A percentile compares a stretch with the other conserved stretches of the same genome.
phyloP scores from a whole-genome alignment of 2,888 invertebrate genomes.

The Brenthis daphne region DNA sequence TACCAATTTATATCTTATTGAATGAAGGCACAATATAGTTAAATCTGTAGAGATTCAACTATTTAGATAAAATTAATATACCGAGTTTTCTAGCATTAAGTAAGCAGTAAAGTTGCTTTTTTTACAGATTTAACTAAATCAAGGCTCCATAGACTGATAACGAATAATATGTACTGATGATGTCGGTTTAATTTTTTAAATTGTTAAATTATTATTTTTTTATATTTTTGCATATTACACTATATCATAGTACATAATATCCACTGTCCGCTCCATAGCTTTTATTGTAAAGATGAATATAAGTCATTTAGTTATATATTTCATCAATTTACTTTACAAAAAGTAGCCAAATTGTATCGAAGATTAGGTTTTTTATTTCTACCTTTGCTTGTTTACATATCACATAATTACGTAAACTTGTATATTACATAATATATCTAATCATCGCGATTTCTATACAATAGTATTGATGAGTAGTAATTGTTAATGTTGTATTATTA shows the following conservation, averaged over 20 bases:
- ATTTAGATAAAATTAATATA: conserved; percentile 9
- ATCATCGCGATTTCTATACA: conserved; percentile 6
- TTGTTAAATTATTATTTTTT: not conserved
- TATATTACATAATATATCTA: conserved; percentile 7
- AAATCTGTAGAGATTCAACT: conserved; percentile 19
- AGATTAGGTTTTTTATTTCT: not conserved
- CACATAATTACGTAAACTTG: conserved; percentile 30
- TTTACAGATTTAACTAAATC: conserved; percentile 20
- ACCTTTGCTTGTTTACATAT: conserved; percentile 26
- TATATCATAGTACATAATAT: conserved; percentile 9
- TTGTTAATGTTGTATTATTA: conserved; percentile 15
- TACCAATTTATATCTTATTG: conserved; percentile 14
- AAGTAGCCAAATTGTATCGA: conserved; percentile 2
- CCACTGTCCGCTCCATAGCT: conserved; percentile 5
- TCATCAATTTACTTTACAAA: conserved; percentile 16
- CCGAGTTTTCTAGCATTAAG: conserved; percentile 15
- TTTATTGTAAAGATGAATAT: conserved; percentile 4
- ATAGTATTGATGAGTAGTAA: conserved; percentile 27
- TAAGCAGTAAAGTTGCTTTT: conserved; percentile 10
- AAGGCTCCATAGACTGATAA: conserved; percentile 6
- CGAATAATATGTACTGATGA: conserved; percentile 9
- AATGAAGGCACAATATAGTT: conserved; percentile 19
- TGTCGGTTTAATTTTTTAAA: no score
- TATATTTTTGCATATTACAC: conserved; percentile 14
- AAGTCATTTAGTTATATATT: conserved; percentile 6